Base-by-base conservation (phyloP, 2,797 vertebrate species). In the Micropoecilia bifurca region DNA sequence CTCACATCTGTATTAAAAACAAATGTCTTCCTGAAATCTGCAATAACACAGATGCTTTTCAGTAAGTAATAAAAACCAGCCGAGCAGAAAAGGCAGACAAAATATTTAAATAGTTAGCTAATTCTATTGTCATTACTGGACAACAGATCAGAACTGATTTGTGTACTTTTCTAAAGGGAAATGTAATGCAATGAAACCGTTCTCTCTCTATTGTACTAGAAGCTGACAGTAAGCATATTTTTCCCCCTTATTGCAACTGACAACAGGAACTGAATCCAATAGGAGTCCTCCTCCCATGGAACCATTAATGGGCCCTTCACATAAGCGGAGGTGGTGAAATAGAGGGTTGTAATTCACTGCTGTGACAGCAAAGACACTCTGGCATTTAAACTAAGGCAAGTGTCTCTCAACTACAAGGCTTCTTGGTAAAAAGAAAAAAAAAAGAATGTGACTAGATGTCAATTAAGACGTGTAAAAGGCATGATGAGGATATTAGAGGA, bases 391-490 rank as follows among this genome's bases (percentile, higher is more conserved):
- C 69, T 22, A 53, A 46, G 14, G 4, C 59, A 63, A 80, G 72
- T 59, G 13, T 20, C 22, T 46, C 63, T 75, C 53, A 73, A 53
- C 48, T 30, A 39, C 43, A 66, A 73, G 43, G 45, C 50, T 18
- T 28, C 73, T 28, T 77, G 41, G 71, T 33, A 77, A 68, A 77
- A 82, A 78, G 75, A 50, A 76, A 69, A 30, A 50, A 50, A 61
- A 45, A 68, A 82, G 13, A 28, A 5, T 39, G 39, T 53, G 14
- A 79, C 73, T 73, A 39, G 48, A 76, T 75, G 74, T 80, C 68
- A 81, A 89, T 78, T 75, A 78, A 83, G 53, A 84, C 36, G 63
- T 78, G 68, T 57, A 41, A 71, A 78, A 71, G 79, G 82, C 75
- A 22, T 79, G 61, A 78, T 63, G 16, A 81, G 41, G 57, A 75